Conservation (phyloP, 2,888 invertebrate species). For the Eristalinus aeneus region DNA sequence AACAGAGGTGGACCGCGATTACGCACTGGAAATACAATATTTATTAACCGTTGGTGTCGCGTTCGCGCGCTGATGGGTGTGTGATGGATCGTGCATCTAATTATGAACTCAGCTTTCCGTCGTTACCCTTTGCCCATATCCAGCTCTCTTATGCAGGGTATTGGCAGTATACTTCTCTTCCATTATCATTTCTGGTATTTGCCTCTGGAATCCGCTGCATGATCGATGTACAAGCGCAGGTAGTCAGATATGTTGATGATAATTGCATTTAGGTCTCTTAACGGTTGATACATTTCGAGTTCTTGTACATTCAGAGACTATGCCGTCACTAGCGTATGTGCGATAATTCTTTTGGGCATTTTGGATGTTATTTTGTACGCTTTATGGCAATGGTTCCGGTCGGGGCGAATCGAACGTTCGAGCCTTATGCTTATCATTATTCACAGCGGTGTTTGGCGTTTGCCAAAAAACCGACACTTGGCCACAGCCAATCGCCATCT, state of each 20-base stretch:
- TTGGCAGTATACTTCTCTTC: background rate
- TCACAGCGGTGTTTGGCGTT: constrained; percentile 2
- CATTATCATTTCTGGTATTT: background rate
- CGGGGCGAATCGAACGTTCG: constrained; percentile 5
- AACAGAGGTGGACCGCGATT: constrained; percentile 24
- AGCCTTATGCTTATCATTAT: constrained; percentile 23
- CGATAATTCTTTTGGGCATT: constrained; percentile 21
- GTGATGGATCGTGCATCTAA: constrained; percentile 62
- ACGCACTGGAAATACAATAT: constrained; percentile 42
- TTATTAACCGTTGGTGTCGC: constrained; percentile 59
- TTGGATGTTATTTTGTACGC: background rate
- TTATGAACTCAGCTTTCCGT: constrained; percentile 34
- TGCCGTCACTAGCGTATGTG: background rate
- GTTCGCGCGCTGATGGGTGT: constrained; percentile 36
- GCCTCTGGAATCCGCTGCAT: constrained; percentile 35
- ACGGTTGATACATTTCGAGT: constrained; percentile 34
- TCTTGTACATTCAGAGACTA: background rate
- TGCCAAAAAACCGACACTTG: constrained; percentile 7
- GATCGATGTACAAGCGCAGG: constrained; percentile 34
- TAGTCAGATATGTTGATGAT: constrained; percentile 10
- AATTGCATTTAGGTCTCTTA: constrained; percentile 51
- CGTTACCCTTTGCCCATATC: constrained; percentile 5
- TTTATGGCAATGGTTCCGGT: constrained; percentile 59
- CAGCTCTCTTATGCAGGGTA: background rate
- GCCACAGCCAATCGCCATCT: background rate